Percentiles rank a stretch among this genome's conserved stretches.
Evolutionary conservation across 2,888 invertebrate species (phyloP).

Genomic region (Caenorhabditis wallacei): DNA sequence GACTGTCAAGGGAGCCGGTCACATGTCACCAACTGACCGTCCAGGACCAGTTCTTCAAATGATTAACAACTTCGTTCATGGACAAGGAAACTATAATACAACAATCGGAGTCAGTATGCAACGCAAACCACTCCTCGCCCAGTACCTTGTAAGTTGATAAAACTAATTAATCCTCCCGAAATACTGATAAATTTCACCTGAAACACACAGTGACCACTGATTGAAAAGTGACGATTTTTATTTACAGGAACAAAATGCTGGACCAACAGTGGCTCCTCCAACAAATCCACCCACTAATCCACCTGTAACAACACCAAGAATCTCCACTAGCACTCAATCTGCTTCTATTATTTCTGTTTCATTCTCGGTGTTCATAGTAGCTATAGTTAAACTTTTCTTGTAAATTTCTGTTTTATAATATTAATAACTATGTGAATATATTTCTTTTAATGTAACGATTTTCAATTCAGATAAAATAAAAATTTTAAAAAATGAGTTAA

Average conservation of each 20-base stretch:
- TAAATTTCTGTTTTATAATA: not conserved
- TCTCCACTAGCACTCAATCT: constrained; percentile 23
- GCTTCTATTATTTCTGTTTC: constrained; percentile 12
- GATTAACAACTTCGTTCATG: constrained; percentile 86
- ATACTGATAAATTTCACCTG: not conserved
- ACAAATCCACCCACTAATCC: constrained; percentile 8
- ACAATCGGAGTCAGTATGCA: constrained; percentile 65
- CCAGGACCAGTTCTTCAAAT: constrained; percentile 89
- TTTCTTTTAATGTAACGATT: constrained; percentile 20
- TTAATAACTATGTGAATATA: not conserved
- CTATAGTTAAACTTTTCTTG: constrained; percentile 33
- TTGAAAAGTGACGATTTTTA: not conserved
- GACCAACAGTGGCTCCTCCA: constrained; percentile 11
- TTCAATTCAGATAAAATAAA: no score
- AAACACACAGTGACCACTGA: not conserved
- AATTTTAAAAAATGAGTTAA: not conserved
- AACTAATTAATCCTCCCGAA: not conserved
- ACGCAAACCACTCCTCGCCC: constrained; percentile 72
- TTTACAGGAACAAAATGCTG: constrained; percentile 44
- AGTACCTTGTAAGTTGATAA: constrained; percentile 67
- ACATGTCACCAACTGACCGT: constrained; percentile 91
- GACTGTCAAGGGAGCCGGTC: constrained; percentile 86
- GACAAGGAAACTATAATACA: constrained; percentile 70
- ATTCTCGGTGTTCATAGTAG: constrained; percentile 41
- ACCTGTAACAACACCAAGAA: not conserved